phyloP scores from a whole-genome alignment of 2,797 vertebrate species.

The Lemur catta region DNA sequence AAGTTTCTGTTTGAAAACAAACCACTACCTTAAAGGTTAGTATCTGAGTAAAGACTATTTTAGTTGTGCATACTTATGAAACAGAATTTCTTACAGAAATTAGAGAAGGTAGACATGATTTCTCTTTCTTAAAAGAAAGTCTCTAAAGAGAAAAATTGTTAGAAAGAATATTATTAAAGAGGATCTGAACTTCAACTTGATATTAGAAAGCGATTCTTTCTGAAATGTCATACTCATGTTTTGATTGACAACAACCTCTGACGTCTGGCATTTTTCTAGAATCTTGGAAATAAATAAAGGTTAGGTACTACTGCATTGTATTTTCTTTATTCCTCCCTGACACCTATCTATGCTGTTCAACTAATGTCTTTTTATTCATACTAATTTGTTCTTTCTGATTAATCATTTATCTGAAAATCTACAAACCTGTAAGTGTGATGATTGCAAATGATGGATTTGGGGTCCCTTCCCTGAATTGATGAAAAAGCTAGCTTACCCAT shows the following conservation, averaged over 20 bases:
- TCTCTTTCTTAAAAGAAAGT: slow-evolving; percentile 27
- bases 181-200: slow-evolving; percentile 25
- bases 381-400: slow-evolving; percentile 41
- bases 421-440: not conserved
- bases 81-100: not conserved
- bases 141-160: slow-evolving; percentile 24
- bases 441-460: not conserved
- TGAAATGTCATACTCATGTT: slow-evolving; percentile 14
- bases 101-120: not conserved
- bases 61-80: not conserved
- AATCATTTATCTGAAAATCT: slow-evolving; percentile 58
- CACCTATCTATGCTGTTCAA: not conserved
- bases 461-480: not conserved
- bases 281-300: slow-evolving; percentile 1
- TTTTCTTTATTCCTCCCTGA: slow-evolving; percentile 14
- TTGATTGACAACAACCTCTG: slow-evolving; percentile 23
- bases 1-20: not conserved
- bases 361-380: not conserved
- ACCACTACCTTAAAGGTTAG: not conserved
- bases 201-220: slow-evolving; percentile 49
- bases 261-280: slow-evolving; percentile 9
- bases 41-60: not conserved
- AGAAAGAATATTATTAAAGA: slow-evolving; percentile 24
- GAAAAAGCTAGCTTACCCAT: not conserved
- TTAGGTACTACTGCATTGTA: not conserved